Evolutionary conservation across 2,888 invertebrate species (phyloP), one percentile per base, ranked within the genome.

Genomic region (Megalurothrips usitatus): DNA sequence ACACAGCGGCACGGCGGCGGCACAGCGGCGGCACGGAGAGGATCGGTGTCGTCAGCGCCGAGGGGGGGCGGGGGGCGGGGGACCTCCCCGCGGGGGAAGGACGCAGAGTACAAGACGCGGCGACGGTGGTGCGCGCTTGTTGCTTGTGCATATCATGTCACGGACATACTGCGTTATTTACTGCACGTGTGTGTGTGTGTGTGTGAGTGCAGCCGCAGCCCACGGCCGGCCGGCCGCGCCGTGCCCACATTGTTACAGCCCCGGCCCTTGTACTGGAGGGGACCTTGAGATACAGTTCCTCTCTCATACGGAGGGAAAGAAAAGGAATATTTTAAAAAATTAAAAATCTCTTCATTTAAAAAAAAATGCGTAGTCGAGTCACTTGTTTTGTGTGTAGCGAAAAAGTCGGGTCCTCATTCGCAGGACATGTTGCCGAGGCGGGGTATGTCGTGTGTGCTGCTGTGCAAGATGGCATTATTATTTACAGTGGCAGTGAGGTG

Each of bases 111-210:
- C 34, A 75, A 75, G 26, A 75, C 68, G n/a, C n/a, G n/a, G n/a
- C n/a, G 58, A 14, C 58, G 68, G 26, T 26, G 68, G 68, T 26
- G 9, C 26, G 26, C 68, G 68, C 68, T 75, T 75, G 68, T 75
- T 26, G 68, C 68, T 26, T 12, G 58, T 14, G 58, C 58, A 58
- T 58, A 58, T 58, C 58, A 58, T 58, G 58, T 58, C 58, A n/a
- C n/a, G 58, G 58, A 58, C 58, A 58, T 58, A 26, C 23, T 75
- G 23, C 68, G 68, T 75, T 75, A 75, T 75, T 75, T 75, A 75
- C 68, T 75, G 68, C 68, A 75, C 23, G 12, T 26, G 14, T 58
- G 23, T 23, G 10, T n/a, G 63, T 10, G 12, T 26, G 14, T 58
- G 23, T 23, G 10, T n/a, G 63, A 63, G 68, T 9, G 23, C 68